phyloP scores from a whole-genome alignment of 2,797 vertebrate genomes.

The Sebastes umbrosus region DNA sequence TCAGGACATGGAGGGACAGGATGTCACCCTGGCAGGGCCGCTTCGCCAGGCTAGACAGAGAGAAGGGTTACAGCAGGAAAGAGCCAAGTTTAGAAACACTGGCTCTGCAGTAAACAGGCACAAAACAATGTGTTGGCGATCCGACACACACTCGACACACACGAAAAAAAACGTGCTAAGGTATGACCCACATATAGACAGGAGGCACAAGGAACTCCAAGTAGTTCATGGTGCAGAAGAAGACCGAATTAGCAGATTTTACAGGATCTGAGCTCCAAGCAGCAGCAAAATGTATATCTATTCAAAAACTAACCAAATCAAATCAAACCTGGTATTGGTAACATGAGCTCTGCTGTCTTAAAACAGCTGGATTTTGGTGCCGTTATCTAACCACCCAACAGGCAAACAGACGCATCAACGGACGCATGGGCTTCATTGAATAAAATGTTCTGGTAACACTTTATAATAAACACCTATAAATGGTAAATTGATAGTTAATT shows the following conservation, averaged over 20 bases:
- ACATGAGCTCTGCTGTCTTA: not conserved
- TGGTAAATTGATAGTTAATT: too few species aligned
- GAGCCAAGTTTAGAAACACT: constrained; percentile 55
- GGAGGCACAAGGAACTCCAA: not conserved
- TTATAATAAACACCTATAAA: too few species aligned
- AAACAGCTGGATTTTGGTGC: not conserved
- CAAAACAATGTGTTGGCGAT: constrained; percentile 5
- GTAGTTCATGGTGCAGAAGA: not conserved
- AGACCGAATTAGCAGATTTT: not conserved
- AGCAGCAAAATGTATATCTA: not conserved
- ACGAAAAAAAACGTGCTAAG: not conserved
- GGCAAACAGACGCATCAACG: not conserved
- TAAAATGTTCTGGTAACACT: not conserved
- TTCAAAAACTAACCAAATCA: not conserved
- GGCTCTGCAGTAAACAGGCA: not conserved
- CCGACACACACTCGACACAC: not conserved
- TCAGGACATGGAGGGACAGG: constrained; percentile 56
- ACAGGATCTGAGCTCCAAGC: not conserved
- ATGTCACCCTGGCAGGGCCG: constrained; percentile 14
- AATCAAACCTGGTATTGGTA: not conserved
- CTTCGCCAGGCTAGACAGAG: constrained; percentile 17
- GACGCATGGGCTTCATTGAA: not conserved
- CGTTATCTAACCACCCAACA: not conserved
- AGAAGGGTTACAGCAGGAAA: constrained; percentile 33
- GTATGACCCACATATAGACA: constrained; percentile 22